A percentile compares a stretch with the other conserved stretches of the same genome.
Evolutionary conservation across 2,797 vertebrate species (phyloP).

Genomic region (Coreius guichenoti): DNA sequence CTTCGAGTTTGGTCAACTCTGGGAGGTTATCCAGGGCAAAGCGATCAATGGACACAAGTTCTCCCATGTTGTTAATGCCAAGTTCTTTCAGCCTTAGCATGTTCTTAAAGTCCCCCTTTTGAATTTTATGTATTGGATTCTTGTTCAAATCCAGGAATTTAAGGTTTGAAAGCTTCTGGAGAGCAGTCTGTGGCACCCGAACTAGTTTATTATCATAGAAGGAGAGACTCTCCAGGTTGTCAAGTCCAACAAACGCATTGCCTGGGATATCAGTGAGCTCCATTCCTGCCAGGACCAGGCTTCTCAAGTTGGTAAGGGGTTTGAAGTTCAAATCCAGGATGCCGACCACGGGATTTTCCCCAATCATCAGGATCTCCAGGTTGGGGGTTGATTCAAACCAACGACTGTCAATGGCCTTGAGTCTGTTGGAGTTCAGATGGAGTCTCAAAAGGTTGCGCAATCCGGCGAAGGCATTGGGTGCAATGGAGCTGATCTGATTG

Average conservation of each 20-base stretch:
- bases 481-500: slow-evolving; percentile 93
- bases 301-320: slow-evolving; percentile 89
- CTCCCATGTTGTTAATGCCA: slow-evolving; percentile 96
- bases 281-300: slow-evolving; percentile 95
- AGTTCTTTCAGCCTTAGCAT: slow-evolving; percentile 95
- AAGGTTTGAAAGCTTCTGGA: slow-evolving; percentile 93
- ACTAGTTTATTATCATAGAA: slow-evolving; percentile 95
- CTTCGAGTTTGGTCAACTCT: slow-evolving; percentile 95
- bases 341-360: slow-evolving; percentile 94
- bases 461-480: slow-evolving; percentile 91
- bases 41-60: slow-evolving; percentile 90
- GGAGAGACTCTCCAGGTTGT: slow-evolving; percentile 94
- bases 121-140: slow-evolving; percentile 94
- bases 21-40: slow-evolving; percentile 94
- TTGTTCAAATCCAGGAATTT: slow-evolving; percentile 99
- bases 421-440: slow-evolving; percentile 94
- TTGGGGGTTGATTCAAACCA: slow-evolving; percentile 97
- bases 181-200: slow-evolving; percentile 88
- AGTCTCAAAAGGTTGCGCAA: slow-evolving; percentile 90
- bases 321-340: slow-evolving; percentile 96
- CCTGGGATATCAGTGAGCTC: slow-evolving; percentile 92
- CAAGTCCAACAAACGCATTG: slow-evolving; percentile 92
- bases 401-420: slow-evolving; percentile 89
- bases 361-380: slow-evolving; percentile 97
- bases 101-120: slow-evolving; percentile 94